These are phyloP conservation scores for Petromus typicus DNA, from an alignment of 2,113 vertebrate genomes.

Conservation along the genomic window DNA sequence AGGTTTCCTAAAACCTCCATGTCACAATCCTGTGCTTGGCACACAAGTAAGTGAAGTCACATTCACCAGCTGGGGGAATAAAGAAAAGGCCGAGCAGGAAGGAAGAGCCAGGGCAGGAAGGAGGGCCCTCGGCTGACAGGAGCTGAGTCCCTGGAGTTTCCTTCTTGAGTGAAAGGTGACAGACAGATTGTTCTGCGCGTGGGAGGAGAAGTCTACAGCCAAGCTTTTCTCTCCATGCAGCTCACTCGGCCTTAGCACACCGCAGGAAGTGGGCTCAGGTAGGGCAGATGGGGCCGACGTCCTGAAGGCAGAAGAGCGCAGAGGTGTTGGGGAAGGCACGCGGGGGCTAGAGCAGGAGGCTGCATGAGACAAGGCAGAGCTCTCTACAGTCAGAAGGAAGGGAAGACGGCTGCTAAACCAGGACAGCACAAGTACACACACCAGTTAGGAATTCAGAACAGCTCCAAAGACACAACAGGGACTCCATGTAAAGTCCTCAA, in stretches of 20 bases:
- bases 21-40: not conserved
- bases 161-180: not conserved
- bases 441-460: not conserved
- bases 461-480: not conserved
- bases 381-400: too few species aligned
- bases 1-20: not conserved
- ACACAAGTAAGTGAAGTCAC: not conserved
- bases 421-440: fast-evolving
- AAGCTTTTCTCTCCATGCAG: not conserved
- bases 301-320: not conserved
- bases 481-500: not conserved
- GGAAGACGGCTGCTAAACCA: not conserved
- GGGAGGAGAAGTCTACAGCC: not conserved
- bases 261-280: not conserved
- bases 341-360: not conserved
- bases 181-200: not conserved
- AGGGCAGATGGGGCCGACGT: not conserved
- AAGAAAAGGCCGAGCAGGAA: not conserved
- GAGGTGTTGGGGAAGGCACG: not conserved
- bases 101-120: not conserved
- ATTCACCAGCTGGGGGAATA: not conserved
- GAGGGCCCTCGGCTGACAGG: fast-evolving
- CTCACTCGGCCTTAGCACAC: not conserved
- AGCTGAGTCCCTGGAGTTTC: fast-evolving
- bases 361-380: not conserved